Base-by-base conservation (phyloP, 2,113 vertebrate species). In the Tonatia bakeri region DNA sequence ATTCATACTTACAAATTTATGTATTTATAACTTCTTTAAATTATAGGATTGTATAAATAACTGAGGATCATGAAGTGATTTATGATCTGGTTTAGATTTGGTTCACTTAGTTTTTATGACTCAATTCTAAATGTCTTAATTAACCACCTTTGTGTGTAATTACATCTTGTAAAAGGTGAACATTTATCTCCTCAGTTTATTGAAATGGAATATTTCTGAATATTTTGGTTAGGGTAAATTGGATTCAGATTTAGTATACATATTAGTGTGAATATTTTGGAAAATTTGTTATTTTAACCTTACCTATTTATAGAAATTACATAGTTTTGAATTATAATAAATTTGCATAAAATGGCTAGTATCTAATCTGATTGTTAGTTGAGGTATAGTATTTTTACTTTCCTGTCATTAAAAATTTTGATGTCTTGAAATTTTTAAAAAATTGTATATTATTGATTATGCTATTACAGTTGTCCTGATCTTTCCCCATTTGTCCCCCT, bases 151-250 rank as follows among this genome's bases (percentile, higher is more conserved):
- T 92, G 26, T 94, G 33, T 76, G 1, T 88, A 87, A 93, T 97
- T 93, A 72, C 0, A 89, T 94, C 40, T 95, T 94, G 20, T 61
- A 92, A 89, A 93, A 31, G 56, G 50, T 93, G n/a, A 83, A 81
- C 54, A 95, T 87, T 94, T 76, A 65, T 91, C 17, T 15, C 38
- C 92, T 92, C 45, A 90, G 4, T 96, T 82, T 95, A 70, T 94
- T 87, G 61, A 87, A 92, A 85, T 22, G 20, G 40, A 96, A 64
- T 26, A n/a, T 85, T 97, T 90, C 36, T 94, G 81, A 93, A 33
- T 91, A 85, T 96, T 95, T 97, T 94, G 54, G 45, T 77, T 69
- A 54, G 77, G 47, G 76, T 56, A 93, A 93, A 61, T 16, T 95
- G 45, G 47, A 72, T 92, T 96, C 47, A 75, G 31, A 82, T 89